phyloP scores from a whole-genome alignment of 2,113 vertebrate genomes.

The Petrocephalus microphthalmus region DNA sequence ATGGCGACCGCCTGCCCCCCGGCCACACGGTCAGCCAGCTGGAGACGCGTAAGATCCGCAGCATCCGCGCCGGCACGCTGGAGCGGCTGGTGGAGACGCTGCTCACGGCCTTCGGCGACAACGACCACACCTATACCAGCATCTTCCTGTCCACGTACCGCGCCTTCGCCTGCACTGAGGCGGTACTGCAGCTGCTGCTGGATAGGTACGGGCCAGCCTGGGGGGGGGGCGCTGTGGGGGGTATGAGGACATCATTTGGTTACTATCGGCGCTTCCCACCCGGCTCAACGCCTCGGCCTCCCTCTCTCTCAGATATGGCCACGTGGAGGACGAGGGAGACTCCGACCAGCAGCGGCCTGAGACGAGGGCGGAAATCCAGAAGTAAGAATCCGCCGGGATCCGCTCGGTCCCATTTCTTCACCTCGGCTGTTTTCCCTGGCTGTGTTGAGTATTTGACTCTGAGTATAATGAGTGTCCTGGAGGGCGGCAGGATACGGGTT shows the following conservation, averaged over 20 bases:
- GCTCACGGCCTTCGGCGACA: constrained; percentile 83
- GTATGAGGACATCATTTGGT: neutral
- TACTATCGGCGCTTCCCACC: neutral
- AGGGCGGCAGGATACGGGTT: neutral
- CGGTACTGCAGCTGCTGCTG: constrained; percentile 78
- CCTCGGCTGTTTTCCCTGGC: neutral
- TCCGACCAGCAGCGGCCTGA: constrained; percentile 50
- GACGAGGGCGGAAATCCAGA: constrained; percentile 68
- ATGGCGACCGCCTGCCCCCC: constrained; percentile 80
- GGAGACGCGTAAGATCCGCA: constrained; percentile 89
- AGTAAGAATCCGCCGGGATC: constrained; percentile 59
- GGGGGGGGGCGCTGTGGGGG: neutral
- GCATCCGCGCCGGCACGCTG: constrained; percentile 85
- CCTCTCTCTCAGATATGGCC: constrained; percentile 65
- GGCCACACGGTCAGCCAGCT: constrained; percentile 87
- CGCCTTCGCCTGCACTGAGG: constrained; percentile 75
- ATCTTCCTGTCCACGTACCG: constrained; percentile 91
- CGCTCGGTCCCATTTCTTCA: neutral
- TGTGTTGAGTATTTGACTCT: neutral
- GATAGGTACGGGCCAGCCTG: constrained; percentile 60
- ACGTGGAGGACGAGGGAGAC: constrained; percentile 57
- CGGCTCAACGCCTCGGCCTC: neutral
- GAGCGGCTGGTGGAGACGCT: constrained; percentile 92
- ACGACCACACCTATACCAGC: constrained; percentile 90
- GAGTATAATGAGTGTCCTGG: neutral